These are phyloP conservation scores for Bellardia pandia DNA, from an alignment of 2,888 invertebrate genomes.

Conservation along the genomic window DNA sequence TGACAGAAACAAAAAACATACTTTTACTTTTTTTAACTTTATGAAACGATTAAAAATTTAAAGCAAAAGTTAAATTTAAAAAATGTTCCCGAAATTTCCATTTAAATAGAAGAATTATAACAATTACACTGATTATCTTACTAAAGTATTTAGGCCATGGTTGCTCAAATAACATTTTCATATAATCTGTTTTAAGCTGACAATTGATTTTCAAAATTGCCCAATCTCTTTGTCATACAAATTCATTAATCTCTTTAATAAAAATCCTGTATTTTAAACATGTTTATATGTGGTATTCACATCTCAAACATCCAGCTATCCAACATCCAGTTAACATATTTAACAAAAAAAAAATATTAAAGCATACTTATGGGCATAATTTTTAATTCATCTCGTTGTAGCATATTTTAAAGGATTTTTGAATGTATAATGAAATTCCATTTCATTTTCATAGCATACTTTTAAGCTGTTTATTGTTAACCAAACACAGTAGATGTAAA, in stretches of 20 bases:
- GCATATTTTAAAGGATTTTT: conserved; percentile 37
- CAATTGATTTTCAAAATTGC: neutral
- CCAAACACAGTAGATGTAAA: conserved; percentile 6
- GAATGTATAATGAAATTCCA: conserved; percentile 15
- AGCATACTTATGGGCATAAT: conserved; percentile 5
- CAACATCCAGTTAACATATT: conserved; percentile 15
- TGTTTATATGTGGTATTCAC: neutral
- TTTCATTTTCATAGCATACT: conserved; percentile 27
- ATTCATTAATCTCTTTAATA: conserved; percentile 2
- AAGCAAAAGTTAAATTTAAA: neutral
- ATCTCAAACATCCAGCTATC: neutral
- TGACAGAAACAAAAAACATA: neutral
- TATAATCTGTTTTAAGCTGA: neutral
- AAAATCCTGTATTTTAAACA: neutral
- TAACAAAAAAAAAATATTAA: conserved; percentile 11
- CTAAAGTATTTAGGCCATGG: neutral
- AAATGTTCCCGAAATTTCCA: neutral
- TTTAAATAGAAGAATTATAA: neutral
- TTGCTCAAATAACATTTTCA: neutral
- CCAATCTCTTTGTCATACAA: neutral
- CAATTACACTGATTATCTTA: too few species aligned
- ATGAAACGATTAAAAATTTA: conserved; percentile 1
- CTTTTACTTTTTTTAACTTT: conserved; percentile 8
- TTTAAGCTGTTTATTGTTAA: conserved; percentile 40
- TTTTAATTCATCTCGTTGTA: neutral